Conservation (phyloP, 2,113 vertebrate species). For the Ascaphus truei region DNA sequence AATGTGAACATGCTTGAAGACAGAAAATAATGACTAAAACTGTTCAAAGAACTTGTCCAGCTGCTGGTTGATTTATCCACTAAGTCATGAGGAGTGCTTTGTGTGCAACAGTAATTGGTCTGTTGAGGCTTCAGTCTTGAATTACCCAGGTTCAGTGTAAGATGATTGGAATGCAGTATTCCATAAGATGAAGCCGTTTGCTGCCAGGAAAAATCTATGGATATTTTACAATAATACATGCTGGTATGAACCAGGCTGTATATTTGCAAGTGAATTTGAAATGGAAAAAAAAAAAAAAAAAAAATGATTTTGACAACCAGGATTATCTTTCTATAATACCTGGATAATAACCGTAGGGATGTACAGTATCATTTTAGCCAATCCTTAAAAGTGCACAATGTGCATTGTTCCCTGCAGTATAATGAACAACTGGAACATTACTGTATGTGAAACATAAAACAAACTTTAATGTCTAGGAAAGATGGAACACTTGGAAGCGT, state of each 20-base stretch:
- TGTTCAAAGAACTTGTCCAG: slow-evolving; percentile 14
- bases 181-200: slow-evolving; percentile 7
- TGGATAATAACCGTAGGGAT: slow-evolving; percentile 2
- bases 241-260: slow-evolving; percentile 7
- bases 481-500: slow-evolving; percentile 2
- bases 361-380: neutral
- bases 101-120: slow-evolving; percentile 26
- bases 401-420: slow-evolving; percentile 7
- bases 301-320: slow-evolving; percentile 18
- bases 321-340: slow-evolving; percentile 18
- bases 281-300: slow-evolving; percentile 38
- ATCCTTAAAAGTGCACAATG: slow-evolving; percentile 12
- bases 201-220: slow-evolving; percentile 37
- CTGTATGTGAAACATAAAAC: slow-evolving; percentile 14
- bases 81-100: neutral
- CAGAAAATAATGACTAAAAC: slow-evolving; percentile 9
- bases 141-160: slow-evolving; percentile 28
- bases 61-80: slow-evolving; percentile 8
- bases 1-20: neutral
- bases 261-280: slow-evolving; percentile 22
- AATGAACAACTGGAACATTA: slow-evolving; percentile 25
- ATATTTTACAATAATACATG: slow-evolving; percentile 11
- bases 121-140: slow-evolving; percentile 34
- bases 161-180: slow-evolving; percentile 31
- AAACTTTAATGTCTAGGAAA: neutral